Conservation (phyloP, 2,888 invertebrate genomes). For the Conistra vaccinii region DNA sequence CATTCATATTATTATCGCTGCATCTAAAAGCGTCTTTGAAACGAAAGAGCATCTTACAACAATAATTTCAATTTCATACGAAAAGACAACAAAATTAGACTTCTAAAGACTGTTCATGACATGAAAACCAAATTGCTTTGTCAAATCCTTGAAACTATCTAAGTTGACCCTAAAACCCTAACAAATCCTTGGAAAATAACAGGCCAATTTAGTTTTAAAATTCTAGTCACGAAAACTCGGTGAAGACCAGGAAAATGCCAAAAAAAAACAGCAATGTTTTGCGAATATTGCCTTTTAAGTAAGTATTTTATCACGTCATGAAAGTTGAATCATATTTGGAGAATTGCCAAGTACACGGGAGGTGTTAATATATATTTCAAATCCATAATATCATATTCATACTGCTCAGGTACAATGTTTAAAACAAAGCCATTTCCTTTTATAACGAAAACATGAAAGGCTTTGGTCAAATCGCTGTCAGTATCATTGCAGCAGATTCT, state of each 20-base stretch:
- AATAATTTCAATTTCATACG: background rate
- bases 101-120: slow-evolving; percentile 18
- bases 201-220: slow-evolving; percentile 34
- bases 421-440: background rate
- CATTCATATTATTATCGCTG: too few species aligned
- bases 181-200: slow-evolving; percentile 29
- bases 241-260: slow-evolving; percentile 57
- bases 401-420: background rate
- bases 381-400: slow-evolving; percentile 10
- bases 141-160: slow-evolving; percentile 14
- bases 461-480: background rate
- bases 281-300: slow-evolving; percentile 17
- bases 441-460: background rate
- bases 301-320: slow-evolving; percentile 9
- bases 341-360: background rate
- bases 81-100: too few species aligned
- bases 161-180: slow-evolving; percentile 6
- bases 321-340: slow-evolving; percentile 4
- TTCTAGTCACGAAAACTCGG: slow-evolving; percentile 54
- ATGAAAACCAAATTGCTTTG: slow-evolving; percentile 16
- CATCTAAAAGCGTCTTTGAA: background rate
- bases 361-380: slow-evolving; percentile 3
- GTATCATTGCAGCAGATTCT: background rate
- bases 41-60: background rate
- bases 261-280: slow-evolving; percentile 32